phyloP scores from a whole-genome alignment of 2,888 invertebrate genomes.

The Diaperis boleti region DNA sequence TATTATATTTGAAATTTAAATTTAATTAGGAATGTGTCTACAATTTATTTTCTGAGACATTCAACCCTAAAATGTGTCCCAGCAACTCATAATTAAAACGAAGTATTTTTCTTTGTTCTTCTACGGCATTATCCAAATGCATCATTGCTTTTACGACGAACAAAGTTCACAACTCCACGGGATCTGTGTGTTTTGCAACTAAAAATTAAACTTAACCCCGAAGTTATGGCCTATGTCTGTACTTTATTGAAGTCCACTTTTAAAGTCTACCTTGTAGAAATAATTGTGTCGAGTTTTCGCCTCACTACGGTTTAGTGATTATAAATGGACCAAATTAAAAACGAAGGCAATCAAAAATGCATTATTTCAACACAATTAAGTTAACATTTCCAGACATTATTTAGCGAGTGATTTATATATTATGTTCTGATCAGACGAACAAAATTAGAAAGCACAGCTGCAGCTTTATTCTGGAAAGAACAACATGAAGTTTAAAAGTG shows the following conservation, averaged over 20 bases:
- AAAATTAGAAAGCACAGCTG: conserved; percentile 34
- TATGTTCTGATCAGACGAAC: conserved; percentile 24
- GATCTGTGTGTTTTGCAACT: conserved; percentile 22
- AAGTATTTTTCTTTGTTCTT: conserved; percentile 38
- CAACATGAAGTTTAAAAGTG: conserved; percentile 26
- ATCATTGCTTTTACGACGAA: conserved; percentile 27
- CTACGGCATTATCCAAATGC: conserved; percentile 27
- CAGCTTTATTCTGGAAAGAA: conserved; percentile 24
- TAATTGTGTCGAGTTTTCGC: background rate
- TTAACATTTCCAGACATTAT: conserved; percentile 25
- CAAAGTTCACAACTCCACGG: conserved; percentile 14
- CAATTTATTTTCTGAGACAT: conserved; percentile 32
- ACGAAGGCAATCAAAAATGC: conserved; percentile 18
- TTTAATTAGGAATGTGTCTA: conserved; percentile 39
- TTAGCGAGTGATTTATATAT: conserved; percentile 20
- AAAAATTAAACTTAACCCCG: conserved; percentile 12
- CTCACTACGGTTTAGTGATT: conserved; percentile 1
- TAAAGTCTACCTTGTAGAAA: background rate
- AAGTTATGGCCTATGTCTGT: background rate
- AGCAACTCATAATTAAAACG: conserved; percentile 41
- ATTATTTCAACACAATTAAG: conserved; percentile 17
- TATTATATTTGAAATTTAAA: conserved; percentile 29
- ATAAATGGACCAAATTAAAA: conserved; percentile 22
- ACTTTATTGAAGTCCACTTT: background rate
- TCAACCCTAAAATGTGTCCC: conserved; percentile 40